phyloP scores from a whole-genome alignment of 1,140 invertebrate genomes.

The Drosophila subobscura region DNA sequence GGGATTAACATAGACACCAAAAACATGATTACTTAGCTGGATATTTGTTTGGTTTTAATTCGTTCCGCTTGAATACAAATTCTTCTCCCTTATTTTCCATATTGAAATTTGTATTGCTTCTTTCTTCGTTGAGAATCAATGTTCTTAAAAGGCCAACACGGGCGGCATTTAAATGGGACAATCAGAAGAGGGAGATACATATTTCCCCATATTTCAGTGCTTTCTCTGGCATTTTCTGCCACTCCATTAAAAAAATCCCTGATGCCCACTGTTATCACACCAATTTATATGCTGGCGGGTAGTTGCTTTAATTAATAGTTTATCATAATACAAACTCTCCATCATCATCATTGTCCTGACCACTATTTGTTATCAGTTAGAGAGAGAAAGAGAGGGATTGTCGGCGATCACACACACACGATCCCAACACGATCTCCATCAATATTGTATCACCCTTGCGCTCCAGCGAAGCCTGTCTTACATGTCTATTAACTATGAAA shows the following conservation, averaged over 20 bases:
- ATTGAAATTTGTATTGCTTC: constrained; percentile 58
- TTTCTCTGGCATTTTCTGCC: constrained; percentile 33
- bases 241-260: constrained; percentile 40
- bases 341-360: constrained; percentile 27
- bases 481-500: constrained; percentile 62
- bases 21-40: constrained; percentile 67
- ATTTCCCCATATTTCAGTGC: constrained; percentile 21
- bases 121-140: constrained; percentile 26
- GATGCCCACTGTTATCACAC: constrained; percentile 71
- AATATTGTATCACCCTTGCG: constrained; percentile 74
- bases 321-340: constrained; percentile 27
- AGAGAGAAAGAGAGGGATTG: constrained; percentile 9
- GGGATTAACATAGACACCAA: constrained; percentile 80
- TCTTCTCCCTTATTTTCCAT: constrained; percentile 15
- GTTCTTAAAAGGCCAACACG: constrained; percentile 59
- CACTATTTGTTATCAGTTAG: constrained; percentile 22
- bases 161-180: constrained; percentile 53
- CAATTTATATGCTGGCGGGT: constrained; percentile 82
- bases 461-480: constrained; percentile 77
- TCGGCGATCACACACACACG: constrained; percentile 7
- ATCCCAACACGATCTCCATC: constrained; percentile 30
- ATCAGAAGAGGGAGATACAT: constrained; percentile 32
- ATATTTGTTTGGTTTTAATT: constrained; percentile 2
- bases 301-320: constrained; percentile 65
- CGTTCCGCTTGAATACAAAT: background rate